Evolutionary conservation across 2,797 vertebrate genomes (phyloP).

Genomic region (Labeo calbasu): DNA sequence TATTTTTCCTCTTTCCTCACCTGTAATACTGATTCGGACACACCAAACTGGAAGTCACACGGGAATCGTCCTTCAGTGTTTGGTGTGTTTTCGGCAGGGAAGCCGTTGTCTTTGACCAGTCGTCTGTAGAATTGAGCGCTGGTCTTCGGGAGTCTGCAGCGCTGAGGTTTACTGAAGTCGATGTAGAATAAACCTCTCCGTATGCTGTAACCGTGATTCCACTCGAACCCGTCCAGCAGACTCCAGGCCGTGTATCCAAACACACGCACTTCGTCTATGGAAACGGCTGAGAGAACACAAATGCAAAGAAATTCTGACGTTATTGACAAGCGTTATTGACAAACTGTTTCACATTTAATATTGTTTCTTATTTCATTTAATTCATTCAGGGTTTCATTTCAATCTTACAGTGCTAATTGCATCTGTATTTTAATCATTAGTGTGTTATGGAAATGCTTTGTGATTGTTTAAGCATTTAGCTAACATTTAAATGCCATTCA

Average conservation of each 20-base stretch:
- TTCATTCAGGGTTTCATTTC: neutral
- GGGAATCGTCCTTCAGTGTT: constrained; percentile 83
- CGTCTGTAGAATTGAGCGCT: constrained; percentile 87
- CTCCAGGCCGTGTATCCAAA: constrained; percentile 95
- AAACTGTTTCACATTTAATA: neutral
- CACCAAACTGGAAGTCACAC: constrained; percentile 92
- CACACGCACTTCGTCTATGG: constrained; percentile 83
- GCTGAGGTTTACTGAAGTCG: constrained; percentile 81
- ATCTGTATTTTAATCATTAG: neutral
- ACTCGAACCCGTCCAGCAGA: constrained; percentile 94
- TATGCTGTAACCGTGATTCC: constrained; percentile 85
- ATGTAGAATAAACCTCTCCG: constrained; percentile 91
- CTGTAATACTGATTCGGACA: constrained; percentile 89
- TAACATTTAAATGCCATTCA: neutral
- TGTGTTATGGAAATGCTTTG: neutral
- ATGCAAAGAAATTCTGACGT: neutral
- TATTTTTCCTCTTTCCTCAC: constrained; percentile 70
- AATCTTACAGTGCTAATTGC: neutral
- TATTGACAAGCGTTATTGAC: neutral
- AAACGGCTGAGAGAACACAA: constrained; percentile 78
- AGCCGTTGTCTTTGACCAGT: constrained; percentile 86
- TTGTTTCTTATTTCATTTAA: neutral
- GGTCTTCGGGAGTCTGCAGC: constrained; percentile 87
- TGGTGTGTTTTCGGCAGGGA: constrained; percentile 71
- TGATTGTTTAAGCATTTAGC: neutral